Percentiles rank a stretch among this genome's conserved stretches.
These are phyloP conservation scores for Drosophila macrospina DNA, from an alignment of 2,888 invertebrate genomes.

Conservation along the genomic window DNA sequence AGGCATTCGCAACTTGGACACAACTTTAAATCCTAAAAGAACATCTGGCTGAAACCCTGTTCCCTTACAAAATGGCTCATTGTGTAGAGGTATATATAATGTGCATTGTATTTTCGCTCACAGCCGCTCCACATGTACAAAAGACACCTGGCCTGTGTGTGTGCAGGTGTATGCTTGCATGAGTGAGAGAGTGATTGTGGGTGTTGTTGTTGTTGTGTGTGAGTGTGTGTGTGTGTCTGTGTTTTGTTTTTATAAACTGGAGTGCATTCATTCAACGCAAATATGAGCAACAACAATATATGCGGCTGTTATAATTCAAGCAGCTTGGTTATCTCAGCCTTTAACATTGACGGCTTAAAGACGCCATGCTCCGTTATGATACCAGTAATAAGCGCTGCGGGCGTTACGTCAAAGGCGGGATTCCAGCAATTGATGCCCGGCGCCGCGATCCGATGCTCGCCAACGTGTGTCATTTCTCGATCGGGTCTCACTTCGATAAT, in stretches of 20 bases:
- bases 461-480: constrained; percentile 95
- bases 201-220: constrained; percentile 21
- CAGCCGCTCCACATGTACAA: constrained; percentile 48
- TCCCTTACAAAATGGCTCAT: constrained; percentile 16
- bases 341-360: constrained; percentile 87
- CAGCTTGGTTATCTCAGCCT: constrained; percentile 78
- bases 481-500: constrained; percentile 97
- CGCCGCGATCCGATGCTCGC: constrained; percentile 94
- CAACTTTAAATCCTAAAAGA: constrained; percentile 55
- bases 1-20: not conserved
- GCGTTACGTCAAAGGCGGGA: constrained; percentile 99
- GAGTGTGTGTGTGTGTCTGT: constrained; percentile 27
- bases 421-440: constrained; percentile 98
- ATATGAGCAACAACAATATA: constrained; percentile 48
- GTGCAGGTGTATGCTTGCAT: constrained; percentile 16
- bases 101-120: constrained; percentile 55
- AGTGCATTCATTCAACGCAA: constrained; percentile 66
- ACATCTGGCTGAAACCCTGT: constrained; percentile 23
- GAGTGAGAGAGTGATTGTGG: constrained; percentile 14
- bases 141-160: constrained; percentile 26
- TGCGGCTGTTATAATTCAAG: constrained; percentile 65
- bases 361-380: constrained; percentile 98
- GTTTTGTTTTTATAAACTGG: constrained; percentile 49
- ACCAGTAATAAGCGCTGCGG: constrained; percentile 94
- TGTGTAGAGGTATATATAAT: constrained; percentile 32